Evolutionary conservation across 2,888 invertebrate species (phyloP).

Genomic region (Xestia c-nigrum): DNA sequence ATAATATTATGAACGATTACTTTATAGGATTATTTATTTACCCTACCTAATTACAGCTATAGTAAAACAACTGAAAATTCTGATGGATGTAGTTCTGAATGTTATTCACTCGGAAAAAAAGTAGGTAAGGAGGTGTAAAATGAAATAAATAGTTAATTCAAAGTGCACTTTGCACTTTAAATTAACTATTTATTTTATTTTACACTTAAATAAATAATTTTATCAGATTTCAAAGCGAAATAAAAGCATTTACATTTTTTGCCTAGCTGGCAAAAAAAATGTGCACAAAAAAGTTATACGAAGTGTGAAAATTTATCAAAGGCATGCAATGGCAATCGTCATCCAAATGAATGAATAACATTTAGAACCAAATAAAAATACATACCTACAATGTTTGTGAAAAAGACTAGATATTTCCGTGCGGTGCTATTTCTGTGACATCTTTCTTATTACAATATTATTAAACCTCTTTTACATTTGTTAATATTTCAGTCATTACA

Average conservation of each 20-base stretch:
- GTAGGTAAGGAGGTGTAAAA: too few species aligned
- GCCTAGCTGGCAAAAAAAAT: not conserved
- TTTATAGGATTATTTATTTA: conserved; percentile 73
- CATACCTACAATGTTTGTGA: not conserved
- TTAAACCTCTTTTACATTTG: conserved; percentile 16
- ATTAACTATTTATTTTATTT: not conserved
- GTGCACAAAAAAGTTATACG: not conserved
- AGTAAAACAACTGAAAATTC: conserved; percentile 48
- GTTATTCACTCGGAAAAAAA: conserved; percentile 17
- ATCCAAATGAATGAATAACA: conserved; percentile 32
- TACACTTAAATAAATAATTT: not conserved
- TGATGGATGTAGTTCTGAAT: conserved; percentile 9
- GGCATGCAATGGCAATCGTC: not conserved
- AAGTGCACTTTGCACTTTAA: conserved; percentile 10
- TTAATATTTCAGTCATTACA: conserved; percentile 36
- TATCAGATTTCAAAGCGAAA: not conserved
- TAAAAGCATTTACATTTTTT: not conserved
- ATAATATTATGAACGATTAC: conserved; percentile 78
- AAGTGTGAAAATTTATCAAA: not conserved
- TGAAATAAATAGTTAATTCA: too few species aligned
- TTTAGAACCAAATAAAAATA: conserved; percentile 35
- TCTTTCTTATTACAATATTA: conserved; percentile 22
- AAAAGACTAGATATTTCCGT: conserved; percentile 20
- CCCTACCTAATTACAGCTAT: conserved; percentile 61
- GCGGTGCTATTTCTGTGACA: conserved; percentile 41